Percentiles rank a stretch among this genome's conserved stretches.
These are phyloP conservation scores for Odocoileus hemionus DNA, from an alignment of 2,113 vertebrate species.

Conservation along the genomic window DNA sequence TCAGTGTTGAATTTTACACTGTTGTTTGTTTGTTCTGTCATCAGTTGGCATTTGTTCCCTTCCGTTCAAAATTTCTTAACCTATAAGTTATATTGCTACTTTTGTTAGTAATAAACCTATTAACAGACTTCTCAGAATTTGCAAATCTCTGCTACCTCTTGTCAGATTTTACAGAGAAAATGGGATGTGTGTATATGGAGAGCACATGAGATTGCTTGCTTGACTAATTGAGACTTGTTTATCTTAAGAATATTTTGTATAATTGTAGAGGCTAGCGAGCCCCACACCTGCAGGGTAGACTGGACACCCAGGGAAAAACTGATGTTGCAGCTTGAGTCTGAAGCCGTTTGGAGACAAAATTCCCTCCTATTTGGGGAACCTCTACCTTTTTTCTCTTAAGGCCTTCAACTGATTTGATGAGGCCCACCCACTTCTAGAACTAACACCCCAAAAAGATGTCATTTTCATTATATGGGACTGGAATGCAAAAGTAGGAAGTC, in stretches of 20 bases:
- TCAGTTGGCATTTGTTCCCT: neutral
- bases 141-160: neutral
- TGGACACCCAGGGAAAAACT: neutral
- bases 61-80: neutral
- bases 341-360: neutral
- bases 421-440: no score
- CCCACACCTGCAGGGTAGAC: neutral
- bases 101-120: neutral
- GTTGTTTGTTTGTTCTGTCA: neutral
- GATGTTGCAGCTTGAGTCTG: neutral
- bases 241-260: neutral
- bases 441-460: no score
- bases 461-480: no score
- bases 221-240: neutral
- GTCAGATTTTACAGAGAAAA: neutral
- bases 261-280: neutral
- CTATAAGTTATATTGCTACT: neutral
- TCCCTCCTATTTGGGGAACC: neutral
- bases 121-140: neutral
- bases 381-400: neutral
- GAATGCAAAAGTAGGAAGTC: no score
- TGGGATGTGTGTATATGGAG: neutral
- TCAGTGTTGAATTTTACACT: neutral
- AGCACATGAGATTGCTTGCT: neutral
- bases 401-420: neutral